phyloP scores from a whole-genome alignment of 2,888 invertebrate species.

The Trichogramma evanescens region DNA sequence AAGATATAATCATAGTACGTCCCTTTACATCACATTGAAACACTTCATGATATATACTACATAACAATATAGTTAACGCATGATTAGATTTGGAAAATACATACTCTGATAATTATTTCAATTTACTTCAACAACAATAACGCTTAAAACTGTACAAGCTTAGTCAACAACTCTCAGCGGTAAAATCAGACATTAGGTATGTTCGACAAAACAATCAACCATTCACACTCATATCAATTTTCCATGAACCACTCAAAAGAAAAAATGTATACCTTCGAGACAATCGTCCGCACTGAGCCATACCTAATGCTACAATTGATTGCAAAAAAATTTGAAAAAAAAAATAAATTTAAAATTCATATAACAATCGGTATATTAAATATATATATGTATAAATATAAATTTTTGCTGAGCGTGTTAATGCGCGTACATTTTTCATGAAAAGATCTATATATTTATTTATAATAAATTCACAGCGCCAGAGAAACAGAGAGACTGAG shows the following conservation, averaged over 20 bases:
- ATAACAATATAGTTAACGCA: slow-evolving; percentile 21
- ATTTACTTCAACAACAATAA: slow-evolving; percentile 32
- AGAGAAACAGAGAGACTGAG: slow-evolving; percentile 16
- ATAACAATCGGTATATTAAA: slow-evolving; percentile 24
- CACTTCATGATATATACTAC: slow-evolving; percentile 30
- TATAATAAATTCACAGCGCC: not conserved
- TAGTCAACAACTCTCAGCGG: slow-evolving; percentile 41
- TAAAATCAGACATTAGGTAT: slow-evolving; percentile 43
- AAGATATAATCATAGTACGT: slow-evolving; percentile 21
- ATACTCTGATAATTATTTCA: slow-evolving; percentile 21
- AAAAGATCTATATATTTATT: not conserved
- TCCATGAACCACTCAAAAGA: too few species aligned
- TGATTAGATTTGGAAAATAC: slow-evolving; percentile 16
- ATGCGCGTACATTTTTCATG: slow-evolving; percentile 20
- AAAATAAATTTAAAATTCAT: slow-evolving; percentile 38
- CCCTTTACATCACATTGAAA: slow-evolving; percentile 29
- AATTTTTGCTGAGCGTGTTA: slow-evolving; percentile 23
- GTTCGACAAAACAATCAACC: slow-evolving; percentile 15
- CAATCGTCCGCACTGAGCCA: slow-evolving; percentile 4
- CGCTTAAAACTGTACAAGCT: slow-evolving; percentile 40
- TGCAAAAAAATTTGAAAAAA: slow-evolving; percentile 33
- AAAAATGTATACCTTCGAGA: too few species aligned
- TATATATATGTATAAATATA: slow-evolving; percentile 19
- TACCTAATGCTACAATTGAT: slow-evolving; percentile 30
- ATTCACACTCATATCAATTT: too few species aligned